phyloP scores from a whole-genome alignment of 23 tunicate genomes.

The Corella eumyota region DNA sequence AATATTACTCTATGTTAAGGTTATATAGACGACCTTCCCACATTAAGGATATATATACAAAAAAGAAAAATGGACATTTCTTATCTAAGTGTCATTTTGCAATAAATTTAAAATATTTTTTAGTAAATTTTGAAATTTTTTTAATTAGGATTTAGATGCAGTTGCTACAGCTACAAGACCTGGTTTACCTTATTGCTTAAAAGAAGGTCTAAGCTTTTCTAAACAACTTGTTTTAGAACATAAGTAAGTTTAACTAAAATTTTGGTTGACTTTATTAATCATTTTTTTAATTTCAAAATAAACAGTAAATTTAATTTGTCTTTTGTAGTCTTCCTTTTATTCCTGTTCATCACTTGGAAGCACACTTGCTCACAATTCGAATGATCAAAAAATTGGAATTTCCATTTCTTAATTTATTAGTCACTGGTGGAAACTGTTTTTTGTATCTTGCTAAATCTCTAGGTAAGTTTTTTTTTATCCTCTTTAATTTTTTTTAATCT shows the following conservation, averaged over 20 bases:
- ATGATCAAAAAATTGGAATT: conserved; percentile 16
- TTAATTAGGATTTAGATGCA: conserved; percentile 54
- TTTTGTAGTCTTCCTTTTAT: conserved; percentile 53
- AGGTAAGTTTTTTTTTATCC: conserved; percentile 29
- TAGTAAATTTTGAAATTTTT: too few relatives aligned
- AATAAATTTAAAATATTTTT: too few relatives aligned
- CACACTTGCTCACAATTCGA: conserved; percentile 68
- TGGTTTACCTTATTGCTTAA: conserved; percentile 39
- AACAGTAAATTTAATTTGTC: neutral
- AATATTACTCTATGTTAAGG: too few relatives aligned
- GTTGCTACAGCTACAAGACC: conserved; percentile 88
- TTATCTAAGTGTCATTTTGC: too few relatives aligned
- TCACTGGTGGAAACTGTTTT: conserved; percentile 76
- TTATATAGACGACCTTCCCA: too few relatives aligned
- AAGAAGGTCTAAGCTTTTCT: conserved; percentile 51
- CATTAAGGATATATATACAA: too few relatives aligned
- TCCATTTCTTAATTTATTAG: conserved; percentile 59
- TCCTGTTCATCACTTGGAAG: conserved; percentile 94
- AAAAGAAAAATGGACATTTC: too few relatives aligned
- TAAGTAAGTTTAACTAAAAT: conserved; percentile 11
- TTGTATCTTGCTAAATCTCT: conserved; percentile 43
- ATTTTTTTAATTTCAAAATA: neutral
- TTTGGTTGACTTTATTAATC: neutral
- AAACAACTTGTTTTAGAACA: conserved; percentile 24
- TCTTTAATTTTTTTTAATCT: too few relatives aligned